phyloP scores from a whole-genome alignment of 1,140 invertebrate species.

The Ips typographus region DNA sequence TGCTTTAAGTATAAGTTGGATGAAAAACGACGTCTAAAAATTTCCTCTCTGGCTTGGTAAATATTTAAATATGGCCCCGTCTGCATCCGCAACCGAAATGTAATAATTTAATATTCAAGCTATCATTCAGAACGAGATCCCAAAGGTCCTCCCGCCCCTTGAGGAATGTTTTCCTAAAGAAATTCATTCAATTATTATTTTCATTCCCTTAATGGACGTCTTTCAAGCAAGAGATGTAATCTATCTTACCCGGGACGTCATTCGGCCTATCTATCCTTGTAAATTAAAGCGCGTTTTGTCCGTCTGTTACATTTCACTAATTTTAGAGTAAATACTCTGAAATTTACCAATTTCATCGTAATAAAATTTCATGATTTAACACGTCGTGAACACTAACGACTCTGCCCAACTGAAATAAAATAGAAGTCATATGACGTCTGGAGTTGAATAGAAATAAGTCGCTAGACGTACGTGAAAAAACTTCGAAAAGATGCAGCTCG shows the following conservation, averaged over 20 bases:
- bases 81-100: background rate
- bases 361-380: constrained; percentile 29
- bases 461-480: constrained; percentile 20
- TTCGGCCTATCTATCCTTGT: constrained; percentile 13
- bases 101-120: constrained; percentile 3
- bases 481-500: constrained; percentile 17
- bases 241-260: constrained; percentile 17
- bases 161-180: constrained; percentile 6
- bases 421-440: constrained; percentile 17
- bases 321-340: background rate
- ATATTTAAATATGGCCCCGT: too few species aligned
- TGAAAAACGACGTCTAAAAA: too few species aligned
- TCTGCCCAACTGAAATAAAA: constrained; percentile 12
- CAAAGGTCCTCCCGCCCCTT: background rate
- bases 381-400: constrained; percentile 18
- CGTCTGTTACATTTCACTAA: constrained; percentile 4
- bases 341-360: background rate
- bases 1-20: too few species aligned
- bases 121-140: constrained; percentile 1
- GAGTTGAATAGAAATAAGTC: constrained; percentile 26
- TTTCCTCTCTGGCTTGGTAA: too few species aligned
- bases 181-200: constrained; percentile 27
- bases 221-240: constrained; percentile 19
- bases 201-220: constrained; percentile 23
- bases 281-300: constrained; percentile 16